Conservation (phyloP, 2,888 invertebrate species). For the Mystacides longicornis region DNA sequence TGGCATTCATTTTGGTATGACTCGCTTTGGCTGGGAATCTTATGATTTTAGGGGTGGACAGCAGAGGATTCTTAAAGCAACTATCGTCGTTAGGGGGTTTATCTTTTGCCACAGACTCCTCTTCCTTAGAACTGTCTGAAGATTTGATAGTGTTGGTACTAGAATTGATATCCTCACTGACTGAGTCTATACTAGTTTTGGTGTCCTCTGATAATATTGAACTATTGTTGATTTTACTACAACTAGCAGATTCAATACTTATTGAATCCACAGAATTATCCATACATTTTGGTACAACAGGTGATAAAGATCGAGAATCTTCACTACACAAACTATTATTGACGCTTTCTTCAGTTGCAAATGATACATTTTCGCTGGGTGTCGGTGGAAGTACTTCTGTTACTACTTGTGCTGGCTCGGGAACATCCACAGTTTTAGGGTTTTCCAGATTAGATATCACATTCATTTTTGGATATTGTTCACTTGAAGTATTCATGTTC, state of each 20-base stretch:
- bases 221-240: constrained; percentile 12
- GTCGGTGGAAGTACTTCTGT: too few relatives aligned
- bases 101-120: constrained; percentile 43
- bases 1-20: constrained; percentile 37
- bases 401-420: too few relatives aligned
- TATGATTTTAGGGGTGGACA: constrained; percentile 75
- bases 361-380: background rate
- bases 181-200: constrained; percentile 21
- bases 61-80: constrained; percentile 62
- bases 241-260: constrained; percentile 12
- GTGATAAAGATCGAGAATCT: constrained; percentile 10
- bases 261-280: constrained; percentile 19
- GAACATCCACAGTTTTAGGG: too few relatives aligned
- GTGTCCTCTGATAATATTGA: constrained; percentile 16
- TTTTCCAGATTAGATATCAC: too few relatives aligned
- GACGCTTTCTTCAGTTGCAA: background rate
- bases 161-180: constrained; percentile 16
- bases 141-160: constrained; percentile 38
- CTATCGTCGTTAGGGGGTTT: constrained; percentile 39
- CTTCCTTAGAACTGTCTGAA: constrained; percentile 44
- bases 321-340: background rate
- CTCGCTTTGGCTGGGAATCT: constrained; percentile 59
- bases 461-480: too few relatives aligned
- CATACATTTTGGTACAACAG: constrained; percentile 10
- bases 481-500: background rate